Evolutionary conservation across 2,797 vertebrate species (phyloP).

Genomic region (Microcaecilia unicolor): DNA sequence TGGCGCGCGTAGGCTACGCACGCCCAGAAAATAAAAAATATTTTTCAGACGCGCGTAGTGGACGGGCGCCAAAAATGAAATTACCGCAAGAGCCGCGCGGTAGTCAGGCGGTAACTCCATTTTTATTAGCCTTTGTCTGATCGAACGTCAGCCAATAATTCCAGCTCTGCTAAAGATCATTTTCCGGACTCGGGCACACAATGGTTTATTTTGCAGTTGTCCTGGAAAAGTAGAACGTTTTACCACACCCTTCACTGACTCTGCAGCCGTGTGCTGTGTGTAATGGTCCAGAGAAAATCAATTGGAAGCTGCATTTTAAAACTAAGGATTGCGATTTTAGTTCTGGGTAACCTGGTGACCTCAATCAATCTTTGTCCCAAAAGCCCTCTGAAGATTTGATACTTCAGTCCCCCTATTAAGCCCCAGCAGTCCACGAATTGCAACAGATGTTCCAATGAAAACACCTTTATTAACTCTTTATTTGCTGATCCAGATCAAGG

Average conservation of each 20-base stretch:
- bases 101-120: no score
- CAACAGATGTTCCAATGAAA: constrained; percentile 75
- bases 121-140: no score
- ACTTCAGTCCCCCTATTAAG: constrained; percentile 57
- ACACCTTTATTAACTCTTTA: constrained; percentile 52
- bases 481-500: constrained; percentile 30
- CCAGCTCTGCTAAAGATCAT: constrained; percentile 1
- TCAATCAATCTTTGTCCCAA: constrained; percentile 83
- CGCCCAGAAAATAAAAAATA: no score
- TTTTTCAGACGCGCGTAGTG: no score
- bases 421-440: constrained; percentile 55
- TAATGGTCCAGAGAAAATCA: constrained; percentile 85
- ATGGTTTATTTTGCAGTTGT: constrained; percentile 13
- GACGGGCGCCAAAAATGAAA: no score
- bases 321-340: constrained; percentile 71
- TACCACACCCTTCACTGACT: constrained; percentile 13
- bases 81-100: no score
- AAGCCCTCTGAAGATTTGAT: constrained; percentile 54
- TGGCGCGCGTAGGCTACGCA: no score
- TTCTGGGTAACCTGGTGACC: constrained; percentile 69
- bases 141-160: no score
- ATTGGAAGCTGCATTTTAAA: constrained; percentile 72
- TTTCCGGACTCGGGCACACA: not conserved
- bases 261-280: constrained; percentile 41
- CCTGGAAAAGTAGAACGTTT: constrained; percentile 26